Evolutionary conservation across 2,113 vertebrate genomes (phyloP), one percentile per base, ranked within the genome.

Genomic region (Periophthalmus modestus): DNA sequence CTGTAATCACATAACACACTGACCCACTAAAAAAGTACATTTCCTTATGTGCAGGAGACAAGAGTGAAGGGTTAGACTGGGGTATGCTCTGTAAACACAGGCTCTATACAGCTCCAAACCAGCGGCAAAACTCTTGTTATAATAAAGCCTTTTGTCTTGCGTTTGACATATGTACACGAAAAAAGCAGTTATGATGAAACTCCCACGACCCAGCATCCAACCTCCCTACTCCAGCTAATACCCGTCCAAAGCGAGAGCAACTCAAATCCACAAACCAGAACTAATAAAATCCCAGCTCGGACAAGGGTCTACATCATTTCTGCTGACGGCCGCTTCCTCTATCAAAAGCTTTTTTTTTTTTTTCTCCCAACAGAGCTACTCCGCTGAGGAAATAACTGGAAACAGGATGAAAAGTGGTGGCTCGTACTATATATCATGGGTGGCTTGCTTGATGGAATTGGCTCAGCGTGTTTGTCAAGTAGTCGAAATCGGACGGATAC

Each of bases 371-470:
- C 75, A 78, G 79, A 72, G 70, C 74, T 39, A 34, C 57, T 21
- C 34, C n/a, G 75, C 78, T 21, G 76, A 84, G 67, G 72, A 82
- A 82, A 80, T 74, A 74, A 82, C 80, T 76, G 76, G 74, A 89
- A 84, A 89, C 78, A 68, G 73, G 79, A 86, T 91, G 81, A 86
- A 85, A 86, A 75, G 79, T 68, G 82, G 71, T 73, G 79, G 80
- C 75, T 71, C 81, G 87, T 83, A 79, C 77, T 83, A 68, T 83
- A 68, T 88, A 90, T 88, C 82, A 89, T 86, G 82, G 88, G 86
- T 85, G 85, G 82, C 82, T 77, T 77, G 74, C 79, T 85, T 84
- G 89, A 90, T 88, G 86, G 87, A 90, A 88, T 82, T 87, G 86
- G 87, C 88, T 90, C 84, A 67, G 77, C 74, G 23, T 87, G 85